phyloP scores from a whole-genome alignment of 2,113 vertebrate genomes.

The Leptodactylus fuscus region DNA sequence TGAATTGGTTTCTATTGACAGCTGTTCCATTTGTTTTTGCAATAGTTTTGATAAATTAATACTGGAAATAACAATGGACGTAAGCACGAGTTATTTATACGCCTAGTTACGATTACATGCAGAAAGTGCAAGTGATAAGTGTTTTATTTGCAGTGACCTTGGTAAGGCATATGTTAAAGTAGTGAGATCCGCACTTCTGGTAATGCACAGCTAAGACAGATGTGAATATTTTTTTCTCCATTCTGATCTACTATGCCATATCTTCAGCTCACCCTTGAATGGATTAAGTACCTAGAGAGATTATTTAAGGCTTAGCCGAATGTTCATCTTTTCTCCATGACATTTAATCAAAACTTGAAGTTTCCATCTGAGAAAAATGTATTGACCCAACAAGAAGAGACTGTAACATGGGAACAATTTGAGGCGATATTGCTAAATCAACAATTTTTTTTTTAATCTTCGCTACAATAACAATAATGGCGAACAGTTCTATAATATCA shows the following conservation, averaged over 20 bases:
- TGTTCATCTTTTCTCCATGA: constrained; percentile 53
- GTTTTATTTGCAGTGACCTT: constrained; percentile 7
- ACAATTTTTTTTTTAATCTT: constrained; percentile 24
- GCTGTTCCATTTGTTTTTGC: not conserved
- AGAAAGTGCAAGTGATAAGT: constrained; percentile 3
- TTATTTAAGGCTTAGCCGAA: constrained; percentile 49
- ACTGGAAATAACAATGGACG: not conserved
- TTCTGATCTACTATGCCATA: not conserved
- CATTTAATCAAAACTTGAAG: constrained; percentile 48
- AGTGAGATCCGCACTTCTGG: not conserved
- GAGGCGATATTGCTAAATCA: constrained; percentile 44
- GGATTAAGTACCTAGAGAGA: constrained; percentile 44
- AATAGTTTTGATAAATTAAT: not conserved
- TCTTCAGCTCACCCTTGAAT: constrained; percentile 31
- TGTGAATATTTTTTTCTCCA: not conserved
- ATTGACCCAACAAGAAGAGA: constrained; percentile 38
- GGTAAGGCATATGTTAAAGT: constrained; percentile 12
- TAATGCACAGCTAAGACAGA: constrained; percentile 20
- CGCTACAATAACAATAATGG: constrained; percentile 8
- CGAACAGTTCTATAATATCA: not conserved
- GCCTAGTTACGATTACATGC: not conserved
- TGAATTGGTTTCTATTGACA: not conserved
- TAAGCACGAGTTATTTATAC: not conserved
- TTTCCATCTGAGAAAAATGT: constrained; percentile 50
- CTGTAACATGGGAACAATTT: constrained; percentile 28